Conservation (phyloP, 2,797 vertebrate genomes). For the Phalloptychus januarius region DNA sequence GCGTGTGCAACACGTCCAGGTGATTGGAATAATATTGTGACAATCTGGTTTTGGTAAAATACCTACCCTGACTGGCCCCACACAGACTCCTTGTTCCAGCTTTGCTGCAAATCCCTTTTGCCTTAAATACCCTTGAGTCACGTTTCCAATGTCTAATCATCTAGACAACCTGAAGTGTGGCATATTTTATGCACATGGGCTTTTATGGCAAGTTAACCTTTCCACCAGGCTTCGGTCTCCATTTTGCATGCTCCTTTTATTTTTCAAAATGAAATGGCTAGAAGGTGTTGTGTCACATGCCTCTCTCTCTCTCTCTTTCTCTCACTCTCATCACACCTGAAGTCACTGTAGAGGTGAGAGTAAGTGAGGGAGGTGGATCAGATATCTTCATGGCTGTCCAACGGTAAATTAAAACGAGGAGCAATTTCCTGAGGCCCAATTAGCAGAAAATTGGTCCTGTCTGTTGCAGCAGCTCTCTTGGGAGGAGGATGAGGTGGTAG, state of each 20-base stretch:
- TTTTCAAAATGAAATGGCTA: slow-evolving; percentile 29
- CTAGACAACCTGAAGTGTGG: slow-evolving; percentile 52
- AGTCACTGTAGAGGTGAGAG: slow-evolving; percentile 20
- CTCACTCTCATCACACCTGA: slow-evolving; percentile 67
- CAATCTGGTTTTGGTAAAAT: slow-evolving; percentile 66
- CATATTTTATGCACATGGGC: slow-evolving; percentile 65
- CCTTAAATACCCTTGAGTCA: slow-evolving; percentile 27
- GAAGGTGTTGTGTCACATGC: not conserved
- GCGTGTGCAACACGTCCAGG: slow-evolving; percentile 30
- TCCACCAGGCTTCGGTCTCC: slow-evolving; percentile 33
- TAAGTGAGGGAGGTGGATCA: slow-evolving; percentile 59
- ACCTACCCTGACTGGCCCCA: slow-evolving; percentile 10
- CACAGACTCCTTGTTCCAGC: not conserved
- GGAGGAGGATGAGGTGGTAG: slow-evolving; percentile 36
- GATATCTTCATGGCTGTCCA: slow-evolving; percentile 81
- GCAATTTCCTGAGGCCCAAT: slow-evolving; percentile 86
- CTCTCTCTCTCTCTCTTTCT: slow-evolving; percentile 5
- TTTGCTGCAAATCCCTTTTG: slow-evolving; percentile 15
- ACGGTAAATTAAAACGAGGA: slow-evolving; percentile 85
- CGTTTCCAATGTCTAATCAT: slow-evolving; percentile 18
- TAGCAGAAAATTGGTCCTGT: slow-evolving; percentile 85
- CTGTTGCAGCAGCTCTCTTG: slow-evolving; percentile 74
- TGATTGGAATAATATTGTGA: slow-evolving; percentile 74
- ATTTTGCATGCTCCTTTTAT: slow-evolving; percentile 37
- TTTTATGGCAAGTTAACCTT: slow-evolving; percentile 63